Conservation (phyloP, 2,888 invertebrate species). For the Lycia hirtaria region DNA sequence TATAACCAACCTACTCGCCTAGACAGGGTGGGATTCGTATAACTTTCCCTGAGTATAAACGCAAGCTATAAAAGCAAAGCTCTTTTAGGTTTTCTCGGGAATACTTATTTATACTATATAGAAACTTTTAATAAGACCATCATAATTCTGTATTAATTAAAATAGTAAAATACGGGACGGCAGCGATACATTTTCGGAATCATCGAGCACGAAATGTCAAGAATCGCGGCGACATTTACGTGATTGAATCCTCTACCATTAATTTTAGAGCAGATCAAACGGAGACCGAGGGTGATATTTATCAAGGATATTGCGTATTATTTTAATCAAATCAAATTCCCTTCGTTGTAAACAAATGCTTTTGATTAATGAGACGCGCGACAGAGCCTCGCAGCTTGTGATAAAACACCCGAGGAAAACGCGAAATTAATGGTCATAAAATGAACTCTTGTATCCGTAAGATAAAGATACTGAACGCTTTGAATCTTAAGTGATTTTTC, state of each 20-base stretch:
- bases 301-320: conserved; percentile 86
- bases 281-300: conserved; percentile 85
- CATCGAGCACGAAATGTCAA: conserved; percentile 54
- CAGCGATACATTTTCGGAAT: conserved; percentile 42
- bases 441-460: conserved; percentile 84
- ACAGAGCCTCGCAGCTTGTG: conserved; percentile 82
- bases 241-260: conserved; percentile 85
- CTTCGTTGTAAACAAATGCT: conserved; percentile 86
- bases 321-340: conserved; percentile 86
- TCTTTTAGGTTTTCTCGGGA: background rate
- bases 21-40: no score
- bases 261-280: conserved; percentile 84
- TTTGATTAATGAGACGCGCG: conserved; percentile 86
- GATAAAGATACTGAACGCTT: conserved; percentile 84
- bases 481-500: conserved; percentile 83
- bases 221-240: conserved; percentile 72
- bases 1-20: no score
- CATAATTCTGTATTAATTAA: conserved; percentile 19
- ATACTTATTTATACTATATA: background rate
- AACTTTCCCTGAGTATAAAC: background rate
- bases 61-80: no score
- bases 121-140: conserved; percentile 4
- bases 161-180: conserved; percentile 23
- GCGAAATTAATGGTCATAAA: conserved; percentile 85
- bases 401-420: conserved; percentile 84